Evolutionary conservation across 2,888 invertebrate genomes (phyloP).

Genomic region (Scaptomyza cyrtandrae): DNA sequence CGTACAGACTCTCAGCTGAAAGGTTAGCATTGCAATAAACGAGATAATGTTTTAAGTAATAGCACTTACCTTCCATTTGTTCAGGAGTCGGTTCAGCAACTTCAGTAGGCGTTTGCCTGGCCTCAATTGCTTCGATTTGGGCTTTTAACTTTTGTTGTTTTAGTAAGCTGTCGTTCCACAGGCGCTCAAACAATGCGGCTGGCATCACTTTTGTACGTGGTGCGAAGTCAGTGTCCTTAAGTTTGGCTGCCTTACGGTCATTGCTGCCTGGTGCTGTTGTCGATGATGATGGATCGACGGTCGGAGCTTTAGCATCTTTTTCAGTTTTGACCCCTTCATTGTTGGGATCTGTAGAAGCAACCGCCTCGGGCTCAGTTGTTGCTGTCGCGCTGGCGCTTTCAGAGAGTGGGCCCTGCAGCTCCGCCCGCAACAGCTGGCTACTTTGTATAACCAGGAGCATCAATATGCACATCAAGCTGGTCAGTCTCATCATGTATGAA

Average conservation of each 20-base stretch:
- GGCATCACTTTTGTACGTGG: slow-evolving; percentile 69
- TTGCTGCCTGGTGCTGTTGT: slow-evolving; percentile 49
- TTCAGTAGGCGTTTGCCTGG: slow-evolving; percentile 60
- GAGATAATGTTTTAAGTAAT: background rate
- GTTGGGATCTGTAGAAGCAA: slow-evolving; percentile 14
- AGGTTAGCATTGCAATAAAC: background rate
- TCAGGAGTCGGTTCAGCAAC: slow-evolving; percentile 80
- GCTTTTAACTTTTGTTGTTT: slow-evolving; percentile 75
- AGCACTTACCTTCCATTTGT: slow-evolving; percentile 87
- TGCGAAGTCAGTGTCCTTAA: slow-evolving; percentile 58
- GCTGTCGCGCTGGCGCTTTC: slow-evolving; percentile 52
- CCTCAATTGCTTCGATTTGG: slow-evolving; percentile 72
- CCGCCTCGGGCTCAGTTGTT: slow-evolving; percentile 4
- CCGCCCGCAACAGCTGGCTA: slow-evolving; percentile 52
- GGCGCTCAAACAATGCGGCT: slow-evolving; percentile 70
- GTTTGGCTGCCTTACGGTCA: slow-evolving; percentile 62
- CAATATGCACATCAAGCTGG: slow-evolving; percentile 47
- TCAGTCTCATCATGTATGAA: slow-evolving; percentile 57
- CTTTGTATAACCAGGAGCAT: slow-evolving; percentile 53
- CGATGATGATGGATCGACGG: slow-evolving; percentile 23
- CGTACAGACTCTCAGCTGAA: slow-evolving; percentile 90
- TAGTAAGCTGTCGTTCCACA: slow-evolving; percentile 72
- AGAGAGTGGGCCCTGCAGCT: slow-evolving; percentile 72
- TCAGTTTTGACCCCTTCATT: slow-evolving; percentile 29
- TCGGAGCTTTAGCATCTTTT: slow-evolving; percentile 31